These are phyloP conservation scores for Notodonta ziczac DNA, from an alignment of 2,888 invertebrate species.

Conservation along the genomic window DNA sequence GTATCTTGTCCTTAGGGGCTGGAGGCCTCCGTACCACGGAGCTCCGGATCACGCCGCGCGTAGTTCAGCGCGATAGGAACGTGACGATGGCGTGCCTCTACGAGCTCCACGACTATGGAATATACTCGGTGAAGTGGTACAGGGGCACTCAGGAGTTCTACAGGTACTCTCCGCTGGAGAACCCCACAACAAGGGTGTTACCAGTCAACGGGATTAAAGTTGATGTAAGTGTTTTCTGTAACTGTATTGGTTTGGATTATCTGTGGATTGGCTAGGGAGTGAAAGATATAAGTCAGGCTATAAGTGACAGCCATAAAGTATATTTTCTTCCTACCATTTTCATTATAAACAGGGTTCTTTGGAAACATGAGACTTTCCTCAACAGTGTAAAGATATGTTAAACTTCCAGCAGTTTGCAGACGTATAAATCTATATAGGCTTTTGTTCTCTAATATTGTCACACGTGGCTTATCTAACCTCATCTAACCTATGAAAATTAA, in stretches of 20 bases:
- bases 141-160: constrained; percentile 93
- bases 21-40: constrained; percentile 89
- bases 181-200: constrained; percentile 89
- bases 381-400: no score
- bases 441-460: no score
- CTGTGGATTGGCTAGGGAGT: background rate
- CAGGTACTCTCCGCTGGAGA: constrained; percentile 90
- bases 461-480: no score
- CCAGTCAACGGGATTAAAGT: constrained; percentile 90
- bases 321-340: no score
- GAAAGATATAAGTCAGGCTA: background rate
- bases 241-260: background rate
- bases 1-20: constrained; percentile 77
- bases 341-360: no score
- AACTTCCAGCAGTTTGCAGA: no score
- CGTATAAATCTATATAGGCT: no score
- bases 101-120: constrained; percentile 89
- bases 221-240: constrained; percentile 88
- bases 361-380: no score
- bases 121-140: constrained; percentile 95
- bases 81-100: constrained; percentile 91
- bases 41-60: constrained; percentile 88
- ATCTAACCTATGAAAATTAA: no score
- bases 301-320: no score
- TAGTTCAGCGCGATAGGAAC: constrained; percentile 88